Base-by-base conservation (phyloP, 2,797 vertebrate genomes). In the Semaprochilodus insignis region DNA sequence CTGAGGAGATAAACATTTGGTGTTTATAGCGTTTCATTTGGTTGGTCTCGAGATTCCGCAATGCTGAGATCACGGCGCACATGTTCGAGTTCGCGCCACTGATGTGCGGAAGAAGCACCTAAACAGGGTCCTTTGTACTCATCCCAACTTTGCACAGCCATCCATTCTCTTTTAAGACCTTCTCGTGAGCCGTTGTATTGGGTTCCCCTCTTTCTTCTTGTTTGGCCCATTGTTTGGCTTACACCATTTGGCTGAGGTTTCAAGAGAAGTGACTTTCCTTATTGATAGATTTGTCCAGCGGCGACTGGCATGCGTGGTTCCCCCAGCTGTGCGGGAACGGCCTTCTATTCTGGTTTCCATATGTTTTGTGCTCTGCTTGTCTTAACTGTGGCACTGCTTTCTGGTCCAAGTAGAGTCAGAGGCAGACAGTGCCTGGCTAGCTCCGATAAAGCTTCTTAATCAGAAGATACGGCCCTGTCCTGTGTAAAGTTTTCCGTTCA, bases 401-500 rank as follows among this genome's bases (percentile, higher is more conserved):
- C 60, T 75, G 78, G 76, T 77, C 83, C 81, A 82, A 84, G 80
- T 77, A 85, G 21, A 59, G 51, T 34, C 31, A 71, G 73, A 78
- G 40, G 19, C 15, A 40, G 59, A 51, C 66, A 65, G 59, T 15
- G 54, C 23, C 59, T 69, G 81, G 34, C 25, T 51, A 72, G 63
- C 40, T 74, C 21, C 77, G 74, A 86, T 83, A 91, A 93, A 93
- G 86, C 51, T 85, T 66, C 88, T 89, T 85, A 88, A 88, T 84
- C 90, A 91, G 88, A 79, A 91, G 88, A 86, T 80, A 88, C 55
- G 87, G 89, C n/a, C 54, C 16, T 62, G 75, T 34, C 27, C 70
- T 72, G 44, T 78, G 90, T 93, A 89, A 91, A 83, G 82, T 90
- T 95, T 94, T 95, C 93, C 94, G 90, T 92, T 87, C 89, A 89